A percentile compares a stretch with the other conserved stretches of the same genome.
These are phyloP conservation scores for Perodicticus potto DNA, from an alignment of 2,797 vertebrate genomes.

Conservation along the genomic window DNA sequence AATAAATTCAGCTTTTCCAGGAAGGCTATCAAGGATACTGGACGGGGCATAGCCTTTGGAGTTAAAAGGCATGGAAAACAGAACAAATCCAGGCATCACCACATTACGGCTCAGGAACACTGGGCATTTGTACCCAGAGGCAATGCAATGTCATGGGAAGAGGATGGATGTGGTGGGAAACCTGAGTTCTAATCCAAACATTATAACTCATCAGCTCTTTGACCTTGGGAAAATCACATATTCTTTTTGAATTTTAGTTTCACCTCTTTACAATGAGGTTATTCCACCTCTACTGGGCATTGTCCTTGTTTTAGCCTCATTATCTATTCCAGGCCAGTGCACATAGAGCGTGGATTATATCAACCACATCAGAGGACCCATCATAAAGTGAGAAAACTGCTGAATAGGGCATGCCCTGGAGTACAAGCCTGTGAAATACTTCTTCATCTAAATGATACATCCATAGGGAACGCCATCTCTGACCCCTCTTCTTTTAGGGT, in stretches of 20 bases:
- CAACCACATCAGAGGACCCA: neutral
- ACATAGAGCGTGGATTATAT: neutral
- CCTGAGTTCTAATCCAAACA: neutral
- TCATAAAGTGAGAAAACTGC: neutral
- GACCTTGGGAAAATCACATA: neutral
- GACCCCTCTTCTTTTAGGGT: neutral
- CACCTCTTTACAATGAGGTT: neutral
- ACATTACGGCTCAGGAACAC: neutral
- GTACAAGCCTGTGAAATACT: neutral
- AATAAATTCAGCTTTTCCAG: constrained; percentile 59
- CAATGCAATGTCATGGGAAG: neutral
- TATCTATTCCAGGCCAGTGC: neutral
- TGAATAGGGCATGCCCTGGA: neutral
- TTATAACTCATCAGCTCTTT: neutral
- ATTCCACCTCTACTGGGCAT: neutral
- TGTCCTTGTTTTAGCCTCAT: neutral
- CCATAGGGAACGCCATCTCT: neutral
- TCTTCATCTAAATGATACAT: neutral
- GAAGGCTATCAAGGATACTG: neutral
- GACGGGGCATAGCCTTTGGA: neutral
- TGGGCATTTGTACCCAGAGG: neutral
- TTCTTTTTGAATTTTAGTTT: neutral
- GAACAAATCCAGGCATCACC: neutral
- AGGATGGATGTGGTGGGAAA: neutral
- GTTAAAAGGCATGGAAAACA: neutral